Percentiles rank a stretch among this genome's conserved stretches.
These are phyloP conservation scores for Zele albiditarsus DNA, from an alignment of 2,888 invertebrate genomes.

Conservation along the genomic window DNA sequence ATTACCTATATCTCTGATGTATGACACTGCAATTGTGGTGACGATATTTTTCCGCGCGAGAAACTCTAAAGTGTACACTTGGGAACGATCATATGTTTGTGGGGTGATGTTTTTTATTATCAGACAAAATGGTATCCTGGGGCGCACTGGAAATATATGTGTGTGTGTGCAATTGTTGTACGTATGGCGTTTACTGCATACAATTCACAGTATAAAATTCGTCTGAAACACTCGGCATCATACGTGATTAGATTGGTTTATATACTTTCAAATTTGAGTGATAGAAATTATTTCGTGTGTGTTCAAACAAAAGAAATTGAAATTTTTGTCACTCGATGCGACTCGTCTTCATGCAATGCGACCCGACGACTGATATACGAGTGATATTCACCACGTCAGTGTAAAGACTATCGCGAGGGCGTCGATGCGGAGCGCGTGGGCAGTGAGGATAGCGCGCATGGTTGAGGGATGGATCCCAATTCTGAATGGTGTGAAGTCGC, in stretches of 20 bases:
- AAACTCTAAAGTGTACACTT: neutral
- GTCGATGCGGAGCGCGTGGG: conserved; percentile 33
- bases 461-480: conserved; percentile 13
- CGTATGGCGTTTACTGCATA: too few relatives aligned
- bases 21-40: neutral
- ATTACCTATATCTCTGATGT: neutral
- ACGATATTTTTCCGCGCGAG: neutral
- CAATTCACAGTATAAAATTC: too few relatives aligned
- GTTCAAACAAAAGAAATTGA: neutral
- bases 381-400: conserved; percentile 12
- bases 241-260: too few relatives aligned
- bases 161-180: too few relatives aligned
- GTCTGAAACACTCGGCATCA: too few relatives aligned
- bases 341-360: conserved; percentile 10
- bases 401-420: conserved; percentile 25
- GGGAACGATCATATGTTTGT: neutral
- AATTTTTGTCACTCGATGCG: neutral
- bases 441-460: conserved; percentile 28
- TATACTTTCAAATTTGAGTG: too few relatives aligned
- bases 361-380: conserved; percentile 31
- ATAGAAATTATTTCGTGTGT: too few relatives aligned
- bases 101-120: neutral
- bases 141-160: neutral
- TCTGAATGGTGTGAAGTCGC: neutral
- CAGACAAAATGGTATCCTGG: neutral